Evolutionary conservation across 2,113 vertebrate genomes (phyloP), one percentile per base, ranked within the genome.

Genomic region (Cathartes aura): DNA sequence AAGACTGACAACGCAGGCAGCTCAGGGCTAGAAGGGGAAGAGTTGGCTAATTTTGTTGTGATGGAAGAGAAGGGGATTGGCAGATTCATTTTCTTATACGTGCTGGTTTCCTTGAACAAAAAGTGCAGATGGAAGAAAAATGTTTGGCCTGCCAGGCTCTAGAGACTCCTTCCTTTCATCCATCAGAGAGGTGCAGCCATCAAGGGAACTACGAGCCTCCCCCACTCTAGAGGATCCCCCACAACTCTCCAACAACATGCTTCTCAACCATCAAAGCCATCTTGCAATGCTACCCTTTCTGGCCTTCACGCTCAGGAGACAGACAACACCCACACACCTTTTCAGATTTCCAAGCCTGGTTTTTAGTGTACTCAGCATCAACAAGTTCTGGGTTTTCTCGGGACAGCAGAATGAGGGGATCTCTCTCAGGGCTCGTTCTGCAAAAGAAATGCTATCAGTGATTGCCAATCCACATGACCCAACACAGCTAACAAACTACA

Each of bases 301-400:
- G 74, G 56, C 81, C 76, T 64, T 92, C 62, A 47, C 43, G 20
- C 47, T 55, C 47, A 52, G 26, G 40, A 93, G 78, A 55, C 47
- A 94, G 50, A 76, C 55, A 84, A 48, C 66, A 76, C 67, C 66
- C 60, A 93, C 91, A 2, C 96, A 99, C 99, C 99, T 98, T 99
- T 96, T 99, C 99, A 90, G 99, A 99, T 96, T 99, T 99, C 99
- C 99, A 99, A 97, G 99, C 99, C 96, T 99, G 99, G 97, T 99
- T 99, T 98, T 99, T 99, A 18, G 99, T 99, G 97, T 99, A 99
- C 63, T 99, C 99, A 3, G 99, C 99, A 40, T 99, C 99, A 89
- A 99, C 99, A 63, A 99, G 98, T 30, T 99, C 98, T 4, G 99
- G 99, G 67, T 98, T 97, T 74, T 99, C 99, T 97, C 99, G 99